Conservation (phyloP, 2,888 invertebrate genomes). For the Andrena trimmerana region DNA sequence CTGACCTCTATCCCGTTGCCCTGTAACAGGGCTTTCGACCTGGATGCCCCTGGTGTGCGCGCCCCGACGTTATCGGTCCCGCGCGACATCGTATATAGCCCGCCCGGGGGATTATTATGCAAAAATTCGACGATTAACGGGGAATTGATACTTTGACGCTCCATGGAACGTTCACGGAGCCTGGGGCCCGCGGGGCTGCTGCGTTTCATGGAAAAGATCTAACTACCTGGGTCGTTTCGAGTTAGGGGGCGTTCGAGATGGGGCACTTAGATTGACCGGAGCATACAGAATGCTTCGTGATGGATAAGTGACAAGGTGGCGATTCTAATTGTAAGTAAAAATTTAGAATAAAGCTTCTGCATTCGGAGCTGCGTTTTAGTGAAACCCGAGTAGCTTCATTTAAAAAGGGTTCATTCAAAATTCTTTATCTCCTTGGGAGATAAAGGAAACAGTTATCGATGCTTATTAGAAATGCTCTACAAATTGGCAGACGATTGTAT, state of each 20-base stretch:
- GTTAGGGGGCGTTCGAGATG: not conserved
- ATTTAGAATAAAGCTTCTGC: too few relatives aligned
- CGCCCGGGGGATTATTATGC: not conserved
- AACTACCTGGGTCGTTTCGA: not conserved
- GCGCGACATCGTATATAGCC: slow-evolving; percentile 1
- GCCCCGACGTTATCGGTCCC: slow-evolving; percentile 52
- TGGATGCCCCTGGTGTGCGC: slow-evolving; percentile 11
- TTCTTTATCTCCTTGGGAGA: too few relatives aligned
- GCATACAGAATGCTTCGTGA: too few relatives aligned
- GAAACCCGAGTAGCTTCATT: too few relatives aligned
- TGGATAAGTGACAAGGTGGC: too few relatives aligned
- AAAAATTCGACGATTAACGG: slow-evolving; percentile 15
- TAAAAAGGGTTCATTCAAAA: too few relatives aligned
- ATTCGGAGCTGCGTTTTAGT: too few relatives aligned
- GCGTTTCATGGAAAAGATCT: not conserved
- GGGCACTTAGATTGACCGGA: too few relatives aligned
- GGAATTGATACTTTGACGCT: slow-evolving; percentile 27
- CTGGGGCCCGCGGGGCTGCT: not conserved
- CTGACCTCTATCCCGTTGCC: slow-evolving; percentile 48
- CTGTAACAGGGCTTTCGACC: slow-evolving; percentile 67
- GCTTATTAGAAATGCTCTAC: too few relatives aligned
- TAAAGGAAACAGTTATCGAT: too few relatives aligned
- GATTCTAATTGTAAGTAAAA: too few relatives aligned
- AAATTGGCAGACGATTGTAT: too few relatives aligned
- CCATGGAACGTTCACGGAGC: not conserved